These are phyloP conservation scores for Lepus timidus DNA, from an alignment of 2,113 vertebrate species.

Conservation along the genomic window DNA sequence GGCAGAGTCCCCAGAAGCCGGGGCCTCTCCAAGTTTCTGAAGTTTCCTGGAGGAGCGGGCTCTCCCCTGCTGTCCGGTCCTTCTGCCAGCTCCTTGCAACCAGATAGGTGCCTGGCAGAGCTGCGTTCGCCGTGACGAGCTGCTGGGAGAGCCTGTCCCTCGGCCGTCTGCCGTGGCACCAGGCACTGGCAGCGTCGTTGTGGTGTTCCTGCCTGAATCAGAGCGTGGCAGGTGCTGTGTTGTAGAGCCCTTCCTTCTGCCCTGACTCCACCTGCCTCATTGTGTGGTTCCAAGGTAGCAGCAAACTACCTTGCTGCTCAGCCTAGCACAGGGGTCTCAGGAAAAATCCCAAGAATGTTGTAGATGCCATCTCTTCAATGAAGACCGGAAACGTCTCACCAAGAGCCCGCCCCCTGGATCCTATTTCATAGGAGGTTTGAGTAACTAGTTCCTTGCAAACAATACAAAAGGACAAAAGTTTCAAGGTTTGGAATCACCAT, in stretches of 20 bases:
- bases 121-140: fast-evolving
- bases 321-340: neutral
- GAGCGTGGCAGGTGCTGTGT: neutral
- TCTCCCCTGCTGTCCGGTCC: neutral
- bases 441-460: conserved; percentile 66
- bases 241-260: neutral
- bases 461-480: conserved; percentile 40
- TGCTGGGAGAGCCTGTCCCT: neutral
- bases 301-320: neutral
- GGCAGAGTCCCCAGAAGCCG: neutral
- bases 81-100: neutral
- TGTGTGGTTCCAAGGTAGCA: neutral
- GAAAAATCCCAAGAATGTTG: neutral
- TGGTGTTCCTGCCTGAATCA: neutral
- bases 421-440: neutral
- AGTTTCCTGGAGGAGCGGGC: neutral
- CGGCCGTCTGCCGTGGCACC: fast-evolving
- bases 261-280: neutral
- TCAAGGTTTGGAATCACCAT: conserved; percentile 75
- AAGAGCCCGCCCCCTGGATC: conserved; percentile 10
- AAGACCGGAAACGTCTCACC: neutral
- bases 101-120: neutral
- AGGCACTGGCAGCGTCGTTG: too few species aligned
- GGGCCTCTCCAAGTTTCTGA: neutral
- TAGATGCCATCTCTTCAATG: neutral